A percentile compares a stretch with the other conserved stretches of the same genome.
phyloP scores from a whole-genome alignment of 2,888 invertebrate genomes.

The Ariolimax columbianus region DNA sequence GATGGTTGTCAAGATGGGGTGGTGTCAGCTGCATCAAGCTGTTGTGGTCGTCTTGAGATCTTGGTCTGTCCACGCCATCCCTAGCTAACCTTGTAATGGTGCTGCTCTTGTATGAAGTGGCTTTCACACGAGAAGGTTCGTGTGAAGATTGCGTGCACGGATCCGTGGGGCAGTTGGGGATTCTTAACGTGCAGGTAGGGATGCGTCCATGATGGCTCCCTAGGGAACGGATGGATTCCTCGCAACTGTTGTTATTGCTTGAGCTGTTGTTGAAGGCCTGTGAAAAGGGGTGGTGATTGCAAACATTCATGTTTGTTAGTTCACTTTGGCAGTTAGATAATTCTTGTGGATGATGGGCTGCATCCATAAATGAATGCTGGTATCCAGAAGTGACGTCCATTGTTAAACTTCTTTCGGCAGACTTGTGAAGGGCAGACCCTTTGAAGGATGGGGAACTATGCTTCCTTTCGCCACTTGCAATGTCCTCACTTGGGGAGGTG shows the following conservation, averaged over 20 bases:
- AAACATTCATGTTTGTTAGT: constrained; percentile 64
- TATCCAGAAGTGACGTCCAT: too few relatives aligned
- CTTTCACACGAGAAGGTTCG: neutral
- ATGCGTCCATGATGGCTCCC: constrained; percentile 71
- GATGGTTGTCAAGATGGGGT: constrained; percentile 81
- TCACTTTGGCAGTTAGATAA: constrained; percentile 63
- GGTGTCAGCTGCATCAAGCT: constrained; percentile 96
- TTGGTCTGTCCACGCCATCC: constrained; percentile 94
- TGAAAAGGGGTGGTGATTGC: constrained; percentile 52
- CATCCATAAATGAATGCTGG: constrained; percentile 62
- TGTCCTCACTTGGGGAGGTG: constrained; percentile 39
- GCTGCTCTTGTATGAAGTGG: neutral
- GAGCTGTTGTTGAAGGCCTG: constrained; percentile 21
- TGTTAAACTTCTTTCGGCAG: constrained; percentile 57
- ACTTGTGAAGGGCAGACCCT: constrained; percentile 58
- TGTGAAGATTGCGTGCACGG: neutral
- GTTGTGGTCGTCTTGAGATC: constrained; percentile 92
- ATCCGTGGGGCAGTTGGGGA: constrained; percentile 11
- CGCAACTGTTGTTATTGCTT: constrained; percentile 55
- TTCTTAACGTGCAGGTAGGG: constrained; percentile 56
- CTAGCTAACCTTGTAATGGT: constrained; percentile 89
- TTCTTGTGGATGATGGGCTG: constrained; percentile 50
- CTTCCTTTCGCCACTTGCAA: neutral
- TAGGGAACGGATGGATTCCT: constrained; percentile 69
- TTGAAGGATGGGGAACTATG: constrained; percentile 53